Evolutionary conservation across 2,113 vertebrate species (phyloP).

Genomic region (Hassar affinis): DNA sequence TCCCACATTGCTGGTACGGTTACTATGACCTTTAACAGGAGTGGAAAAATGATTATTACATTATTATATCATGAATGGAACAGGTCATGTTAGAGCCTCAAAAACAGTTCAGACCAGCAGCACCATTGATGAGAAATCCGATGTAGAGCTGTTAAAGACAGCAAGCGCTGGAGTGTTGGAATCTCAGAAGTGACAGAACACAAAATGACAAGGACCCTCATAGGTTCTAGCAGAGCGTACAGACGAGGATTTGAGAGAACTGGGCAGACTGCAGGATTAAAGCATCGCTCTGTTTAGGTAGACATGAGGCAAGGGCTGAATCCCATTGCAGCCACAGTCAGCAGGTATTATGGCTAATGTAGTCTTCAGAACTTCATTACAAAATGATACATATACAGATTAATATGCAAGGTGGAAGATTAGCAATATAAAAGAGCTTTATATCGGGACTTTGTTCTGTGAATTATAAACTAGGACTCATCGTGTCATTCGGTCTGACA

Average conservation of each 20-base stretch:
- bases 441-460: no score
- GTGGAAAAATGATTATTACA: neutral
- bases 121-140: neutral
- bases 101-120: neutral
- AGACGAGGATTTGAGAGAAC: neutral
- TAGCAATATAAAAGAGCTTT: no score
- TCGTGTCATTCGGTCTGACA: no score
- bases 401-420: neutral
- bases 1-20: neutral
- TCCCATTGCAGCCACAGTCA: neutral
- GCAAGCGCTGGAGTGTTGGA: neutral
- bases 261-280: neutral
- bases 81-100: neutral
- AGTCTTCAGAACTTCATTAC: neutral
- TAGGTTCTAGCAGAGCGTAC: neutral
- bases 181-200: neutral
- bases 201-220: neutral
- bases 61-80: neutral
- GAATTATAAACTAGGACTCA: no score
- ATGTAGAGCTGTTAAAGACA: neutral
- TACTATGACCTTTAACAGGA: neutral
- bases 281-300: neutral
- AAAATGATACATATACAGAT: no score
- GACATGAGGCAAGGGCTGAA: neutral
- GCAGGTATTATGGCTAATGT: neutral